A percentile compares a stretch with the other conserved stretches of the same genome.
phyloP scores from a whole-genome alignment of 2,797 vertebrate species.

The Hippocampus kuda region DNA sequence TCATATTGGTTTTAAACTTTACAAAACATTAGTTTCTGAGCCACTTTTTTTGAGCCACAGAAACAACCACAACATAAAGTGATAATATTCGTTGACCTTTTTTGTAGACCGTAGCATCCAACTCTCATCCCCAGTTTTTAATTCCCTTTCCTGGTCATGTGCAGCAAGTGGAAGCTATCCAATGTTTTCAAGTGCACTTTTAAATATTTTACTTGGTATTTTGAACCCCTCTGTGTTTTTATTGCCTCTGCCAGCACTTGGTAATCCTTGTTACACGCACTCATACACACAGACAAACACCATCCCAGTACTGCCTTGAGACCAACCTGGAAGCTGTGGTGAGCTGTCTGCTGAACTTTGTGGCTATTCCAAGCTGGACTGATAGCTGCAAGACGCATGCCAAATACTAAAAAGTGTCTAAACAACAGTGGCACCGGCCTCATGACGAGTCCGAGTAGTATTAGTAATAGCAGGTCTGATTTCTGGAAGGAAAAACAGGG shows the following conservation, averaged over 20 bases:
- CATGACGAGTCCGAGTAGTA: conserved; percentile 14
- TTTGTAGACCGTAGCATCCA: not conserved
- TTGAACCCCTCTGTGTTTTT: conserved; percentile 19
- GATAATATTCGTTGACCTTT: not conserved
- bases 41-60: not conserved
- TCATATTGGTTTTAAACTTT: not conserved
- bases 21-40: not conserved
- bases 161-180: conserved; percentile 7
- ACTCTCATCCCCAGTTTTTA: conserved; percentile 4
- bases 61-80: not conserved
- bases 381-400: conserved; percentile 33
- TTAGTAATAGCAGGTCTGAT: conserved; percentile 13
- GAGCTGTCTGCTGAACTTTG: conserved; percentile 40
- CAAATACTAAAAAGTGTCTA: conserved; percentile 21
- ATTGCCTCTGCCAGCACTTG: conserved; percentile 33
- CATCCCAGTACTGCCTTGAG: conserved; percentile 32
- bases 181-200: conserved; percentile 23
- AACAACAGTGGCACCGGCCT: conserved; percentile 6
- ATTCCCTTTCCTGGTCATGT: conserved; percentile 16
- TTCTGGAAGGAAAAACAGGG: conserved; percentile 12
- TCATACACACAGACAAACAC: conserved; percentile 39
- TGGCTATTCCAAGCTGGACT: conserved; percentile 32
- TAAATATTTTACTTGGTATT: conserved; percentile 23
- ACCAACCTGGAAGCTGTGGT: conserved; percentile 42
- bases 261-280: conserved; percentile 32